Evolutionary conservation across 2,113 vertebrate species (phyloP), one percentile per base, ranked within the genome.

Genomic region (Thunnus thynnus): DNA sequence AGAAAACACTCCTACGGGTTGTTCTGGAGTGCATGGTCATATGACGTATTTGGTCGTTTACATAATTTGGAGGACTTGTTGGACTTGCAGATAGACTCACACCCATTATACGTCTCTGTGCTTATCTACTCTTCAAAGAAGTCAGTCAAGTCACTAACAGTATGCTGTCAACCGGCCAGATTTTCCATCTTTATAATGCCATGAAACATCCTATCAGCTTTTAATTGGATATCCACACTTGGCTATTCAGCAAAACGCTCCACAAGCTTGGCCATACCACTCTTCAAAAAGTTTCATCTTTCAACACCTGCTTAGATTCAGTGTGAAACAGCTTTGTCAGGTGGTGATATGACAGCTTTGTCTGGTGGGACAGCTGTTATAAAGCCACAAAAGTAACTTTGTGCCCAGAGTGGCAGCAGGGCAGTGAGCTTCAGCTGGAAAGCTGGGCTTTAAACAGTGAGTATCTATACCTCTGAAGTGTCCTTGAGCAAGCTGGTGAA

Each of bases 91-190:
- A 86, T 66, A 20, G 44, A 50, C 62, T 66, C 54, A 0, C 9
- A 32, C 27, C 9, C 72, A 41, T 78, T 82, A 75, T 78, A 81
- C 83, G 80, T 83, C 20, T 20, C 36, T 22, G 10, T 27, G 54
- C 78, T 85, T 81, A 76, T 88, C 83, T 85, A 2, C 72, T 87
- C 77, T 80, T 84, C 87, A 86, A 75, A 80, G 36, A 48, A 44
- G 63, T 22, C 63, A 67, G 27, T 72, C 63, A 48, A 44, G 63
- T 22, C 63, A 67, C 25, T 72, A 50, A 27, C 75, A 55, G 44
- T 62, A 55, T 78, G 66, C 72, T 79, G 72, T 81, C 84, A 51
- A 75, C 13, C 14, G 2, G 63, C 74, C 70, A 72, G 60, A 18
- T 81, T 78, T 61, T 67, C 69, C 57, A 61, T 81, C 67, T 80